Conservation (phyloP, 2,797 vertebrate genomes). For the Centroberyx gerrardi region DNA sequence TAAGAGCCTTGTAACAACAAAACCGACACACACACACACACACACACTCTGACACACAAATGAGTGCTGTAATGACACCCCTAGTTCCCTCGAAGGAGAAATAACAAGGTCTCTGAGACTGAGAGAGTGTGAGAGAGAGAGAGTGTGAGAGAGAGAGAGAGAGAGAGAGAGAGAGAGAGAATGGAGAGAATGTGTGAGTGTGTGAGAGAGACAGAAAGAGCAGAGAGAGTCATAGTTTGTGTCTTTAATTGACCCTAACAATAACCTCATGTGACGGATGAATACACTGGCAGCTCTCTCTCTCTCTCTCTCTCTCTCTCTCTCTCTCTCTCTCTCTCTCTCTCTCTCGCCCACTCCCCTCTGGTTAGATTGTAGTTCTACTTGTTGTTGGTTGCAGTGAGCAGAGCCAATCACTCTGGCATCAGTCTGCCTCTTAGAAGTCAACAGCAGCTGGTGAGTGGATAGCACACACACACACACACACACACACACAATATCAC, state of each 20-base stretch:
- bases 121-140: not conserved
- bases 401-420: constrained; percentile 46
- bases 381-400: constrained; percentile 24
- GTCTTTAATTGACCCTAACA: constrained; percentile 62
- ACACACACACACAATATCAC: constrained; percentile 5
- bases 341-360: not conserved
- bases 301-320: not conserved
- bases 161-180: not conserved
- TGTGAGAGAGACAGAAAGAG: not conserved
- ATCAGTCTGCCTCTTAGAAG: constrained; percentile 29
- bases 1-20: constrained; percentile 63
- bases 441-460: constrained; percentile 30
- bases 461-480: constrained; percentile 10
- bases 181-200: too few relatives aligned
- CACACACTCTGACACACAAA: not conserved
- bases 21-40: not conserved
- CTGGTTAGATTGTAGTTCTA: constrained; percentile 14
- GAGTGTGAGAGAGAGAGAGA: not conserved
- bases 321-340: not conserved
- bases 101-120: constrained; percentile 51
- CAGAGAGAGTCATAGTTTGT: constrained; percentile 36
- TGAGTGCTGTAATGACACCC: constrained; percentile 48
- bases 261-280: constrained; percentile 50
- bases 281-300: not conserved
- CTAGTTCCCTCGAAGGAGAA: constrained; percentile 27